Base-by-base conservation (phyloP, 2,888 invertebrate species). In the Megamerina dolium region DNA sequence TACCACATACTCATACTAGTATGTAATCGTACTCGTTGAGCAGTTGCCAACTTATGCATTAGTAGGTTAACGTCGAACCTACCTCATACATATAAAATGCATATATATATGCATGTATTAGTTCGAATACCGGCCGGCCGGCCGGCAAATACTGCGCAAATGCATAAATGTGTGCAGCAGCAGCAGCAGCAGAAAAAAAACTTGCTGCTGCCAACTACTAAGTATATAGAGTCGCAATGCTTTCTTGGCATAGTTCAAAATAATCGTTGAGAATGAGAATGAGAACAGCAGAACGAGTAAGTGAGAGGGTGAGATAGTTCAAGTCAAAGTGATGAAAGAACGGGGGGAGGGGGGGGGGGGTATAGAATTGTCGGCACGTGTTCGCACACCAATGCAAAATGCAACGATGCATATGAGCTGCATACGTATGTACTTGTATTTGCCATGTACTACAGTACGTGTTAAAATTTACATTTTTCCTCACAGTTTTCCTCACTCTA, bases 361-460 rank as follows among this genome's bases (percentile, higher is more conserved):
- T n/a, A n/a, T n/a, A n/a, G n/a, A n/a, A 42, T 42, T 36, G 42
- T 36, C 37, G 43, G 37, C 43, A 43, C 43, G 41, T 41, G 41
- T 43, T 17, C 32, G 21, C n/a, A n/a, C n/a, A n/a, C n/a, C n/a
- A n/a, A n/a, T n/a, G n/a, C 19, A 41, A 32, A n/a, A 27, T 27
- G 27, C 5, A n/a, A n/a, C n/a, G 12, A 27, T 27, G 27, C 27
- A 27, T 27, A 27, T 27, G 3, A 13, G 12, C 13, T 3, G 4
- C 27, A 27, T 27, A 27, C 13, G 13, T 5, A 3, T 27, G 13
- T 13, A 27, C 5, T n/a, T 5, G 13, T 5, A 27, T 27, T n/a
- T 27, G 13, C n/a, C n/a, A n/a, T n/a, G n/a, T n/a, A n/a, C n/a
- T n/a, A n/a, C n/a, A n/a, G n/a, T n/a, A n/a, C n/a, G n/a, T n/a